Evolutionary conservation across 2,888 invertebrate species (phyloP).

Genomic region (Leptogaster cylindrica): DNA sequence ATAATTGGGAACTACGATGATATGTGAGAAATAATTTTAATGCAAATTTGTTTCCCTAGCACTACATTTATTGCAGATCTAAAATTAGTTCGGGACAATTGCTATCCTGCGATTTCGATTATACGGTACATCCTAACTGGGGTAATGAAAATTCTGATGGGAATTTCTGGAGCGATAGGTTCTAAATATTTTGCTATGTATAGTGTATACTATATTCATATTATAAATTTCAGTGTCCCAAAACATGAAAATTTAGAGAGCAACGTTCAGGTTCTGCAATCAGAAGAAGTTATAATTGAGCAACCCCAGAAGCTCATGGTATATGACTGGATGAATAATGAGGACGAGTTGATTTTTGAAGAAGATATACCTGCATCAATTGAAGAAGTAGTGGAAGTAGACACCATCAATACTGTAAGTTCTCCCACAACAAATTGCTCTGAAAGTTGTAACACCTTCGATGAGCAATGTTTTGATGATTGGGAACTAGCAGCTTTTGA

Average conservation of each 20-base stretch:
- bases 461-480: not conserved
- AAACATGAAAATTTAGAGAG: constrained; percentile 47
- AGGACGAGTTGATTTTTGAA: constrained; percentile 57
- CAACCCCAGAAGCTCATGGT: constrained; percentile 46
- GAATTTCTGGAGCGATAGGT: constrained; percentile 47
- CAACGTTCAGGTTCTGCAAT: constrained; percentile 45
- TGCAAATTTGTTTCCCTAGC: not conserved
- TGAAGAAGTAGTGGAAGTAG: constrained; percentile 54
- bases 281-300: constrained; percentile 48
- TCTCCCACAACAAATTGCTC: not conserved
- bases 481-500: constrained; percentile 44
- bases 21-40: constrained; percentile 63
- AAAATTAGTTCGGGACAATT: constrained; percentile 61
- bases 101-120: constrained; percentile 66
- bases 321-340: constrained; percentile 25
- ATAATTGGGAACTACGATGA: constrained; percentile 75
- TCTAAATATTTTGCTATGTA: not conserved
- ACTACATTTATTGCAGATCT: constrained; percentile 42
- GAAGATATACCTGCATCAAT: constrained; percentile 66
- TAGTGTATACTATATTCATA: not conserved
- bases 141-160: constrained; percentile 66
- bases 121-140: constrained; percentile 71
- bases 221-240: constrained; percentile 41
- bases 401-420: not conserved
- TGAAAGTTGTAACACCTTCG: not conserved